phyloP scores from a whole-genome alignment of 1,140 invertebrate species.

The Papilio dardanus region DNA sequence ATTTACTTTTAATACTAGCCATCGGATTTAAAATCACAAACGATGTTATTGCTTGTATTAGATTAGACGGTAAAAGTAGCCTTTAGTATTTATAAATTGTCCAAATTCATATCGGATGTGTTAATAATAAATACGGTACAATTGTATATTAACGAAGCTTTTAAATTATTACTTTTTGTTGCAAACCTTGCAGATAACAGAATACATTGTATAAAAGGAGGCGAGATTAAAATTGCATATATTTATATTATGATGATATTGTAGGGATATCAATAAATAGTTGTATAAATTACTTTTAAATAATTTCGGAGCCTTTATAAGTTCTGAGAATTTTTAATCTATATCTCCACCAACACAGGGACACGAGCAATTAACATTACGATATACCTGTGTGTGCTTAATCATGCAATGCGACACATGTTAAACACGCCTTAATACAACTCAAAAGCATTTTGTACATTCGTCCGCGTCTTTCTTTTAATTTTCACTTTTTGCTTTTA shows the following conservation, averaged over 20 bases:
- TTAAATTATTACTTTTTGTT: no score
- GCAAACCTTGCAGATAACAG: neutral
- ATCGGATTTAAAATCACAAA: neutral
- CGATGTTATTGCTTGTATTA: no score
- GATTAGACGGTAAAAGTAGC: no score
- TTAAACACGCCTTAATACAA: constrained; percentile 54
- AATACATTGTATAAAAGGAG: neutral
- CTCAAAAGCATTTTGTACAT: constrained; percentile 46
- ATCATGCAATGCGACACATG: constrained; percentile 53
- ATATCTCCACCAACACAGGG: constrained; percentile 36
- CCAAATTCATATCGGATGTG: no score
- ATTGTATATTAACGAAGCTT: no score
- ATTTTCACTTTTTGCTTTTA: constrained; percentile 45
- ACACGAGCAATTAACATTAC: constrained; percentile 44
- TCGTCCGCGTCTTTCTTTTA: constrained; percentile 43
- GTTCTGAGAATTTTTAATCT: constrained; percentile 24
- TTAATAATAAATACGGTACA: no score
- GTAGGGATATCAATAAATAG: no score
- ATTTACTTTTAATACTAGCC: neutral
- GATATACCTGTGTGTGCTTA: constrained; percentile 42
- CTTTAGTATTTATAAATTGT: no score
- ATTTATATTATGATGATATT: no score
- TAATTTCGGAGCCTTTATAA: neutral
- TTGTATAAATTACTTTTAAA: neutral
- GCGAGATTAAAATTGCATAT: no score